Conservation (phyloP, 2,113 vertebrate species). For the Candoia aspera region DNA sequence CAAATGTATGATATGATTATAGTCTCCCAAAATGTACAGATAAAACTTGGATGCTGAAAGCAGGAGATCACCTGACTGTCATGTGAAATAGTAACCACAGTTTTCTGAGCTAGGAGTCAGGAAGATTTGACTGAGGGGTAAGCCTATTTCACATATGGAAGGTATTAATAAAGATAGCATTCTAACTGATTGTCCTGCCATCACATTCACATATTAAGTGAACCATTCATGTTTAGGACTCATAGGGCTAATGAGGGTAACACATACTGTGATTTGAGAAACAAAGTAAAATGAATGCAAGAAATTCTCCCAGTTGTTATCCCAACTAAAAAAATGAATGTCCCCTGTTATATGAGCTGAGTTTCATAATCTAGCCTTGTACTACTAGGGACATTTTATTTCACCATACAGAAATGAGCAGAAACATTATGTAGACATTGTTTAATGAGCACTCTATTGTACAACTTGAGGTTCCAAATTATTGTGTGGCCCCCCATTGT, state of each 20-base stretch:
- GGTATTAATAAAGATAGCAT: background rate
- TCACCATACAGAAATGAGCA: background rate
- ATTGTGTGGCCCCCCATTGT: background rate
- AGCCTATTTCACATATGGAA: conserved; percentile 5
- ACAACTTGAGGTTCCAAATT: background rate
- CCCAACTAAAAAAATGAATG: conserved; percentile 45
- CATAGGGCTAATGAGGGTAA: conserved; percentile 55
- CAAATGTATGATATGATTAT: background rate
- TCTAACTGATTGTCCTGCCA: conserved; percentile 10
- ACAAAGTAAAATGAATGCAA: conserved; percentile 3
- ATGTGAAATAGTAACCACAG: background rate
- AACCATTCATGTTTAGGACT: conserved; percentile 26
- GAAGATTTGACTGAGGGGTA: background rate
- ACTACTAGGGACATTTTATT: background rate
- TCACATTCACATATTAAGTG: background rate
- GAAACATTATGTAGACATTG: background rate
- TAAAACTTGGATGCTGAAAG: background rate
- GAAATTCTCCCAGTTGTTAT: conserved; percentile 32
- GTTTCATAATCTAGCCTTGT: background rate
- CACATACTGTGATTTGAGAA: conserved; percentile 52
- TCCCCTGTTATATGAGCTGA: background rate
- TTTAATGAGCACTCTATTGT: background rate
- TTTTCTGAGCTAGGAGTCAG: conserved; percentile 25
- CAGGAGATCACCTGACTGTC: background rate
- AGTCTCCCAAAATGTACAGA: background rate